A percentile compares a stretch with the other conserved stretches of the same genome.
Evolutionary conservation across 2,888 invertebrate genomes (phyloP).

Genomic region (Cerceris rybyensis): DNA sequence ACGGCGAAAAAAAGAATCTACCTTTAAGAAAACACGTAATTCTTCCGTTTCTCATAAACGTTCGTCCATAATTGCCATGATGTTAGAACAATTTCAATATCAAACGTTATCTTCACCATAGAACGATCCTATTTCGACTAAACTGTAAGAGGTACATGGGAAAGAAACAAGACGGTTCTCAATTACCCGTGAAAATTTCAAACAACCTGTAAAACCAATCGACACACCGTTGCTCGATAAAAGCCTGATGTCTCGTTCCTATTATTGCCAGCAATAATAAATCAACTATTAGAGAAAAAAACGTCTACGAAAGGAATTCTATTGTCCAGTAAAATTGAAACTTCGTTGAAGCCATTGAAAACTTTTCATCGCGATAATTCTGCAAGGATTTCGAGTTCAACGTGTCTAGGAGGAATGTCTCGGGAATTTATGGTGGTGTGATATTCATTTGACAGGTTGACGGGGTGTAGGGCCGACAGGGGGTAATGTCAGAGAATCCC

Average conservation of each 20-base stretch:
- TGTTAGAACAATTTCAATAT: background rate
- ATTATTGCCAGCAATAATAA: conserved; percentile 61
- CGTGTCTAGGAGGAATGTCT: background rate
- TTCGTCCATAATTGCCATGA: background rate
- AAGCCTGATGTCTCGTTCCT: background rate
- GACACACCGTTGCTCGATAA: background rate
- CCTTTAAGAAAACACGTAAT: too few species aligned
- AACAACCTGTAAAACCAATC: background rate
- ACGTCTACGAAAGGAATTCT: conserved; percentile 5
- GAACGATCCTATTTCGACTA: background rate
- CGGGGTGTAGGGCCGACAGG: conserved; percentile 60
- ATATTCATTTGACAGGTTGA: conserved; percentile 60
- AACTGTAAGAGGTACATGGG: background rate
- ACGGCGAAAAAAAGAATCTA: too few species aligned
- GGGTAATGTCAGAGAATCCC: conserved; percentile 69
- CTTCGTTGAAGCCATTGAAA: background rate
- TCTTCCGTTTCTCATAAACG: background rate
- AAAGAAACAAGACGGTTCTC: too few species aligned
- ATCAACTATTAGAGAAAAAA: conserved; percentile 34
- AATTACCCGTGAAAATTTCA: background rate
- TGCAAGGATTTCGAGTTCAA: background rate
- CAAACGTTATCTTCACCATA: background rate
- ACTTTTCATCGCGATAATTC: background rate
- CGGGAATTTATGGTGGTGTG: background rate
- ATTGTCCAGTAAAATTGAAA: background rate